Evolutionary conservation across 2,888 invertebrate genomes (phyloP).

Genomic region (Dryadula phaetusa): DNA sequence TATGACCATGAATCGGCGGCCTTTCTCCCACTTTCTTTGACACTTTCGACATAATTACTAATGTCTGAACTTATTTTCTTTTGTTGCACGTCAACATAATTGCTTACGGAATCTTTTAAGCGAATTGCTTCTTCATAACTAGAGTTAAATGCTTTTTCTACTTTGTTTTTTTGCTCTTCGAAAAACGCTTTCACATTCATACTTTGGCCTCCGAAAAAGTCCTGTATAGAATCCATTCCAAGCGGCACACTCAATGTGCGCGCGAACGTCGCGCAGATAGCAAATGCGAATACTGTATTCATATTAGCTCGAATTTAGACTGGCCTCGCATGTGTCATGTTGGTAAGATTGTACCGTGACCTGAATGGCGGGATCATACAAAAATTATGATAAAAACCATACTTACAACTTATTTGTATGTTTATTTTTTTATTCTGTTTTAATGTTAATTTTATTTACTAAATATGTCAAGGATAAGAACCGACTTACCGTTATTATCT

Average conservation of each 20-base stretch:
- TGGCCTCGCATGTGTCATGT: constrained; percentile 7
- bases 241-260: constrained; percentile 11
- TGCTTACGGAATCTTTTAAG: constrained; percentile 60
- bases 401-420: background rate
- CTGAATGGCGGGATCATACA: constrained; percentile 2
- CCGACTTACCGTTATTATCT: background rate
- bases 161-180: constrained; percentile 50
- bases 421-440: background rate
- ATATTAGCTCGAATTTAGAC: constrained; percentile 26
- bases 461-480: constrained; percentile 1
- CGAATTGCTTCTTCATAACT: constrained; percentile 56
- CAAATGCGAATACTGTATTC: constrained; percentile 21
- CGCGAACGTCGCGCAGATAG: constrained; percentile 3
- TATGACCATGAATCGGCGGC: constrained; percentile 61
- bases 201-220: constrained; percentile 47
- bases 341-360: constrained; percentile 22
- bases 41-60: constrained; percentile 60
- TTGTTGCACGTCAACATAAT: constrained; percentile 63
- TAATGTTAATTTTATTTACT: background rate
- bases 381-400: constrained; percentile 6
- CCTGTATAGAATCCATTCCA: constrained; percentile 36
- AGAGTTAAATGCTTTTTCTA: constrained; percentile 51
- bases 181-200: constrained; percentile 58
- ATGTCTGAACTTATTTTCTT: constrained; percentile 60
- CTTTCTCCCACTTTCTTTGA: constrained; percentile 59